Conservation (phyloP, 2,888 invertebrate genomes). For the Myopa tessellatipennis region DNA sequence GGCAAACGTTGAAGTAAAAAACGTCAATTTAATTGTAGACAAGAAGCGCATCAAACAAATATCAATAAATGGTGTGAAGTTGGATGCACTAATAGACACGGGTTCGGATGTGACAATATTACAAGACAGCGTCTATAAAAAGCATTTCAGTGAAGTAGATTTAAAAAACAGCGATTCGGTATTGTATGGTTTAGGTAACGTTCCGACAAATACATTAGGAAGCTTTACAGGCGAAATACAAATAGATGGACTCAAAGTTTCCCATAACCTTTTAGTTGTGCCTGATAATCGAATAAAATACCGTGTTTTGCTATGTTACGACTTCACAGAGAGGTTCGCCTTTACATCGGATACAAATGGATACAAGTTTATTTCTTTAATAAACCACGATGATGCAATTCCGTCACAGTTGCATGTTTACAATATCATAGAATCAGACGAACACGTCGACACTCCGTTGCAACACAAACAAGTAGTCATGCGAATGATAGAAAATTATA, state of each 20-base stretch:
- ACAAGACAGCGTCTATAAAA: constrained; percentile 28
- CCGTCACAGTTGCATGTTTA: background rate
- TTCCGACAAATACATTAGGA: constrained; percentile 21
- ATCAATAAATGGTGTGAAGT: constrained; percentile 21
- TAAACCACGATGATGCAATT: background rate
- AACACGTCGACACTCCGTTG: constrained; percentile 24
- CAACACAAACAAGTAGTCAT: constrained; percentile 26
- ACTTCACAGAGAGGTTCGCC: constrained; percentile 37
- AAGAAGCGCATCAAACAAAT: constrained; percentile 25
- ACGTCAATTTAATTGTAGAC: too few relatives aligned
- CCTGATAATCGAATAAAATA: constrained; percentile 32
- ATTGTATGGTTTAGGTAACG: constrained; percentile 38
- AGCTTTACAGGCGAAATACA: background rate
- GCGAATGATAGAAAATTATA: constrained; percentile 36
- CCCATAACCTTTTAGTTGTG: constrained; percentile 35
- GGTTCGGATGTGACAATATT: constrained; percentile 35
- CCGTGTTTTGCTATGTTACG: constrained; percentile 36
- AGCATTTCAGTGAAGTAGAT: constrained; percentile 30
- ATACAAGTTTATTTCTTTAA: constrained; percentile 27
- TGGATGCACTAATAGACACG: constrained; percentile 34
- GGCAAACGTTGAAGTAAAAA: background rate
- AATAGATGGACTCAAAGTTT: constrained; percentile 21
- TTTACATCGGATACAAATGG: constrained; percentile 27
- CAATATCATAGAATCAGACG: constrained; percentile 25
- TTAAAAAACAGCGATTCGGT: constrained; percentile 22